Percentiles rank a stretch among this genome's conserved stretches.
These are phyloP conservation scores for Halcyon smyrnensis DNA, from an alignment of 2,797 vertebrate genomes.

Conservation along the genomic window DNA sequence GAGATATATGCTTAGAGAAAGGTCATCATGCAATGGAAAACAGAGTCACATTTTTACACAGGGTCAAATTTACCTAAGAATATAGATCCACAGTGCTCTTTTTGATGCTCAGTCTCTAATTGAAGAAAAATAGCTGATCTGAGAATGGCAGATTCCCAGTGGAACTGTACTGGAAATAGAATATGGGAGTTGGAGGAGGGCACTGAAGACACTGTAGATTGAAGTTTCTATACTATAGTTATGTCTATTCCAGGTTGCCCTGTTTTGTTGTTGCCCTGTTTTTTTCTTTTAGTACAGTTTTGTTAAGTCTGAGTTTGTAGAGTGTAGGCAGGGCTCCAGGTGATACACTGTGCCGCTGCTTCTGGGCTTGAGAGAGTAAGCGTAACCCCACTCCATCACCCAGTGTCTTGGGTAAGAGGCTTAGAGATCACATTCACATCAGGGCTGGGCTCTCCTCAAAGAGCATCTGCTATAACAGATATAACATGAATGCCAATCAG, in stretches of 20 bases:
- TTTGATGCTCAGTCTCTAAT: neutral
- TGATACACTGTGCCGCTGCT: neutral
- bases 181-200: neutral
- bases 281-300: neutral
- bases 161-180: neutral
- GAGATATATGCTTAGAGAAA: neutral
- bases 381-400: neutral
- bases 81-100: neutral
- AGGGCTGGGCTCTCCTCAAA: neutral
- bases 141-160: neutral
- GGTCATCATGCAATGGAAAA: neutral
- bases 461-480: neutral
- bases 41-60: neutral
- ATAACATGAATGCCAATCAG: neutral
- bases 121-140: neutral
- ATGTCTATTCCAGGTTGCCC: neutral
- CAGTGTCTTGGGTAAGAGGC: neutral
- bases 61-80: neutral
- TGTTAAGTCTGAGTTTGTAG: neutral
- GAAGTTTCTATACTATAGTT: neutral
- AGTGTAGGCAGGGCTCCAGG: neutral
- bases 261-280: too few relatives aligned
- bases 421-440: neutral
- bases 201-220: neutral
- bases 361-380: neutral